These are phyloP conservation scores for Protonibea diacanthus DNA, from an alignment of 2,797 vertebrate species.

Conservation along the genomic window DNA sequence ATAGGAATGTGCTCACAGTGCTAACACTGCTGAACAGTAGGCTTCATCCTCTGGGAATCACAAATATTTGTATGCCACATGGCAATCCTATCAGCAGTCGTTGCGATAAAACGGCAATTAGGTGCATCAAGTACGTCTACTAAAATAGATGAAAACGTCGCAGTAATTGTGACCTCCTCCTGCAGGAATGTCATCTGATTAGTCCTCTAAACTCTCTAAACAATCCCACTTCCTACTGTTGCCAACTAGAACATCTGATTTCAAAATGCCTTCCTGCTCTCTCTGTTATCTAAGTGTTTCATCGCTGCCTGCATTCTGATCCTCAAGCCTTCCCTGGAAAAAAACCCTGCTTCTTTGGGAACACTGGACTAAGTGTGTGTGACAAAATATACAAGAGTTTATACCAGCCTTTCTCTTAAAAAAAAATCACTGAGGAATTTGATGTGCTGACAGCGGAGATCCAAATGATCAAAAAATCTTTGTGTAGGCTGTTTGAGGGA, in stretches of 20 bases:
- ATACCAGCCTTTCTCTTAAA: constrained; percentile 5
- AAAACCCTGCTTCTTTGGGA: constrained; percentile 19
- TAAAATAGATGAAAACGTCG: neutral
- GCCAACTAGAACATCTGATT: constrained; percentile 53
- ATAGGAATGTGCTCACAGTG: too few relatives aligned
- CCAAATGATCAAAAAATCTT: neutral
- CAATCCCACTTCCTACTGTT: constrained; percentile 47
- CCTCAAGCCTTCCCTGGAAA: constrained; percentile 35
- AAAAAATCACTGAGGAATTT: constrained; percentile 14
- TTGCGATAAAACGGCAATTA: neutral
- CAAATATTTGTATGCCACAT: neutral
- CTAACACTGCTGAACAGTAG: neutral
- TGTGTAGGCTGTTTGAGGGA: neutral
- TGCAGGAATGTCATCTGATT: constrained; percentile 23
- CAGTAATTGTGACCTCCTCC: constrained; percentile 7
- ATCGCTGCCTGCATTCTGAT: constrained; percentile 56
- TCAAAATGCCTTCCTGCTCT: constrained; percentile 66
- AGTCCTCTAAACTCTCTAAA: constrained; percentile 38
- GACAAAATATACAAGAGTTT: neutral
- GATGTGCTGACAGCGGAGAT: neutral
- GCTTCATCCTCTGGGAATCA: neutral
- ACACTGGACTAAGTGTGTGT: constrained; percentile 2
- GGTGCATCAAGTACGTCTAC: neutral
- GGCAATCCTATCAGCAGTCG: neutral
- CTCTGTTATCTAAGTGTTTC: constrained; percentile 57